phyloP scores from a whole-genome alignment of 2,113 vertebrate genomes.

The Brienomyrus longianalis region DNA sequence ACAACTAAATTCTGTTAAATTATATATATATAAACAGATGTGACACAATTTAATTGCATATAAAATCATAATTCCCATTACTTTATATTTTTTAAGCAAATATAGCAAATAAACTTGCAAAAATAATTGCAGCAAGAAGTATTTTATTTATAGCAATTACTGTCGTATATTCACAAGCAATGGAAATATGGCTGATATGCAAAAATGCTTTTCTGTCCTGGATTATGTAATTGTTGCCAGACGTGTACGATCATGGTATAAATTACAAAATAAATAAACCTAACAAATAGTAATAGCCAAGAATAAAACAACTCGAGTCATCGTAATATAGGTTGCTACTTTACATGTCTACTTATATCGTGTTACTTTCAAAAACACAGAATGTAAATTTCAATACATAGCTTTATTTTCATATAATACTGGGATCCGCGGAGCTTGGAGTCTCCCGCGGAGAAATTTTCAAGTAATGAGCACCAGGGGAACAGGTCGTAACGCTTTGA shows the following conservation, averaged over 20 bases:
- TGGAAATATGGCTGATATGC: background rate
- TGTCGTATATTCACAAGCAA: background rate
- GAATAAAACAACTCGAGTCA: background rate
- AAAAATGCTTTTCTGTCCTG: background rate
- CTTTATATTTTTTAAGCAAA: background rate
- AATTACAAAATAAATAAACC: background rate
- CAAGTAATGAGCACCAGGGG: background rate
- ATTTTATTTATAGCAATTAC: background rate
- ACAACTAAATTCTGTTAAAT: no score
- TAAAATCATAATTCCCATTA: background rate
- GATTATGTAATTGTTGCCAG: background rate
- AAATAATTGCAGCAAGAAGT: background rate
- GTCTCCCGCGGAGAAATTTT: background rate
- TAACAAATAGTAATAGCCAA: background rate
- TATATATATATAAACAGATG: background rate
- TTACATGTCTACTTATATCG: background rate
- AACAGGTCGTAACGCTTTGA: conserved; percentile 6
- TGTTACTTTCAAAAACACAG: background rate
- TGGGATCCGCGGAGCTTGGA: background rate
- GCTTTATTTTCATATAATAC: background rate
- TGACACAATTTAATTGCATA: background rate
- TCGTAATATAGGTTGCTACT: background rate
- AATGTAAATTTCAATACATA: background rate
- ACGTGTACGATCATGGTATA: background rate
- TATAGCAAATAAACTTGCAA: background rate